phyloP scores from a whole-genome alignment of 2,113 vertebrate genomes.

The Mugil cephalus region DNA sequence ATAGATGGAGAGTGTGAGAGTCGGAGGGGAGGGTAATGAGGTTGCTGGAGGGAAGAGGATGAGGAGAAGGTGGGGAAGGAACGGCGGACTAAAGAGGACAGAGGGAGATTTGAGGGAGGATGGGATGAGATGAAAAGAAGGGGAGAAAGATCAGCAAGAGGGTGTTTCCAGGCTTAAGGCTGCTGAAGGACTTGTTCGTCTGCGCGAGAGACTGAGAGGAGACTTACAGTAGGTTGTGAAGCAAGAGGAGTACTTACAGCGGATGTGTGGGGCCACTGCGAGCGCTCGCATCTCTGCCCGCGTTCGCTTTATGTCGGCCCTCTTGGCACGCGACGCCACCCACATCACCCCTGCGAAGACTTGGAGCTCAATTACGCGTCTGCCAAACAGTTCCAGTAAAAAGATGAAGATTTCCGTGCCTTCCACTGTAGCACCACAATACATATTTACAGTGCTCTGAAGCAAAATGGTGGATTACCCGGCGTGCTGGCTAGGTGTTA shows the following conservation, averaged over 20 bases:
- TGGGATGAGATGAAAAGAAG: conserved; percentile 65
- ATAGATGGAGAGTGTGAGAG: background rate
- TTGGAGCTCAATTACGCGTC: conserved; percentile 41
- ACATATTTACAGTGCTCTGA: conserved; percentile 52
- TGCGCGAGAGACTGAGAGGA: conserved; percentile 19
- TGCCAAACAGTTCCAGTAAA: conserved; percentile 45
- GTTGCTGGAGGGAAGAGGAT: conserved; percentile 43
- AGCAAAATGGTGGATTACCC: conserved; percentile 63
- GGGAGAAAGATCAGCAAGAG: conserved; percentile 65
- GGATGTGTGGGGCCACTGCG: no score
- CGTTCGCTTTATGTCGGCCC: conserved; percentile 39
- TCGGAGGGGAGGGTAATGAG: conserved; percentile 12
- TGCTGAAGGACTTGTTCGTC: conserved; percentile 68
- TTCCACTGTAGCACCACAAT: conserved; percentile 43
- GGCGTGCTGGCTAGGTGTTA: conserved; percentile 58
- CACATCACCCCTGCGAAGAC: conserved; percentile 51
- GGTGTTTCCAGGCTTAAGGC: conserved; percentile 69
- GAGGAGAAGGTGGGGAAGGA: conserved; percentile 62
- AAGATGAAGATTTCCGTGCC: conserved; percentile 43
- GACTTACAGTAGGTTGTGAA: conserved; percentile 36
- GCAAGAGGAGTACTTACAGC: conserved; percentile 24
- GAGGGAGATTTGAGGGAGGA: conserved; percentile 64
- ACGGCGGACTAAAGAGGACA: conserved; percentile 62
- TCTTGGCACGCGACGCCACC: conserved; percentile 46
- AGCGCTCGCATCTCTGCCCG: no score